A percentile compares a stretch with the other conserved stretches of the same genome.
Evolutionary conservation across 2,888 invertebrate genomes (phyloP).

Genomic region (Ectemnius lituratus): DNA sequence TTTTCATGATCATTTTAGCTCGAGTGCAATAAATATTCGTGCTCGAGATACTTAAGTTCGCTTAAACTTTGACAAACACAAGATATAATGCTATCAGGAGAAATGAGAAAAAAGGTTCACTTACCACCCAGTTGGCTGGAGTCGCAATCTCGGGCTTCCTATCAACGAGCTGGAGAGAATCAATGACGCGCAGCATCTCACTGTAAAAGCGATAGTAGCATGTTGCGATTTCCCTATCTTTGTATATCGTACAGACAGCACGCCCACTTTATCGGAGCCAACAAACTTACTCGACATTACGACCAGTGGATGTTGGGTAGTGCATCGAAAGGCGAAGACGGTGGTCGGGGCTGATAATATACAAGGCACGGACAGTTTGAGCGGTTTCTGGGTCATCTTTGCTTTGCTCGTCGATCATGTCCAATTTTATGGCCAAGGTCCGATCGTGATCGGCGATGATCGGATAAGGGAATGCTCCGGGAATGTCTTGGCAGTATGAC

Average conservation of each 20-base stretch:
- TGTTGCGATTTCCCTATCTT: neutral
- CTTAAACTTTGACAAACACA: too few species aligned
- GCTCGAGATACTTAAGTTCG: too few species aligned
- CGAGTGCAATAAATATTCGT: too few species aligned
- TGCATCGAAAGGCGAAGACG: conserved; percentile 88
- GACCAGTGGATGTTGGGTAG: conserved; percentile 91
- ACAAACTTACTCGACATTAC: conserved; percentile 88
- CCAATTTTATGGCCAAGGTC: conserved; percentile 85
- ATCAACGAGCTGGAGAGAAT: conserved; percentile 89
- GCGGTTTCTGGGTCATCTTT: conserved; percentile 83
- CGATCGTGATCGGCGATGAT: conserved; percentile 89
- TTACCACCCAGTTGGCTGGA: conserved; percentile 91
- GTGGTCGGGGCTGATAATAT: conserved; percentile 89
- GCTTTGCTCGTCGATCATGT: conserved; percentile 89
- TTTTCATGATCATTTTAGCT: too few species aligned
- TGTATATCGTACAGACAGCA: neutral
- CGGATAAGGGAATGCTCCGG: conserved; percentile 88
- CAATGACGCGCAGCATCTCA: conserved; percentile 90
- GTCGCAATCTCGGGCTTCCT: conserved; percentile 87
- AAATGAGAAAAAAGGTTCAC: conserved; percentile 55
- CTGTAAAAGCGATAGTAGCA: conserved; percentile 76
- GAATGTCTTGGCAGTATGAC: conserved; percentile 84
- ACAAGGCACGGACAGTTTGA: conserved; percentile 87
- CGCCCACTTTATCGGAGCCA: neutral
- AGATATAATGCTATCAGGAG: too few species aligned